Conservation (phyloP, 2,797 vertebrate species). For the Poeciliopsis turneri region DNA sequence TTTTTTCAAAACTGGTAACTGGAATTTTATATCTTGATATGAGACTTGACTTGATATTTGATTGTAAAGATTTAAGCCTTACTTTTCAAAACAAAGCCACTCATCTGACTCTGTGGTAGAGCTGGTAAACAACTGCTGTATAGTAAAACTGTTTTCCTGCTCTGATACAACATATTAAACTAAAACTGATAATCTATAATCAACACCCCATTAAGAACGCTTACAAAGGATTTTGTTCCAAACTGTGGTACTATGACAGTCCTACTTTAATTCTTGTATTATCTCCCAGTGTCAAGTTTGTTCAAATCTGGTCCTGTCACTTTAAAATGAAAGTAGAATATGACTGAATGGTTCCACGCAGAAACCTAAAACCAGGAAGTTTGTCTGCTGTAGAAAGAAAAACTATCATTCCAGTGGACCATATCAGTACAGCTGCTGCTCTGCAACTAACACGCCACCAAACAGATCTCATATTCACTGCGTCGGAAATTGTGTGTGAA, state of each 20-base stretch:
- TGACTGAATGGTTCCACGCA: not conserved
- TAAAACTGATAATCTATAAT: not conserved
- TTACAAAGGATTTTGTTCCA: not conserved
- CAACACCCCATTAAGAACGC: not conserved
- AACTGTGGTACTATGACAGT: not conserved
- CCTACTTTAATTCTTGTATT: not conserved
- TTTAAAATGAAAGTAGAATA: conserved; percentile 56
- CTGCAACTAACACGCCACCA: not conserved
- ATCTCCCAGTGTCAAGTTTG: not conserved
- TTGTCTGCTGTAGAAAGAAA: conserved; percentile 12
- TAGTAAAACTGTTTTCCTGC: not conserved
- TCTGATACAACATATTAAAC: not conserved
- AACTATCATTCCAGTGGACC: conserved; percentile 33
- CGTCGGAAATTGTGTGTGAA: not conserved
- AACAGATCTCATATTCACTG: not conserved
- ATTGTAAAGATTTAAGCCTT: not conserved
- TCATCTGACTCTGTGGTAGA: not conserved
- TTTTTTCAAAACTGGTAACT: not conserved
- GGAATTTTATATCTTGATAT: not conserved
- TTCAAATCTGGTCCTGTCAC: conserved; percentile 22
- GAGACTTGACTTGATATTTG: not conserved
- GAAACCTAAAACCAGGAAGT: conserved; percentile 64
- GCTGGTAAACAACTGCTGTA: not conserved
- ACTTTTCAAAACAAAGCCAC: not conserved
- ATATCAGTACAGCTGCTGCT: not conserved